Conservation (phyloP, 2,797 vertebrate genomes). For the Microctenopoma steveboyesi region DNA sequence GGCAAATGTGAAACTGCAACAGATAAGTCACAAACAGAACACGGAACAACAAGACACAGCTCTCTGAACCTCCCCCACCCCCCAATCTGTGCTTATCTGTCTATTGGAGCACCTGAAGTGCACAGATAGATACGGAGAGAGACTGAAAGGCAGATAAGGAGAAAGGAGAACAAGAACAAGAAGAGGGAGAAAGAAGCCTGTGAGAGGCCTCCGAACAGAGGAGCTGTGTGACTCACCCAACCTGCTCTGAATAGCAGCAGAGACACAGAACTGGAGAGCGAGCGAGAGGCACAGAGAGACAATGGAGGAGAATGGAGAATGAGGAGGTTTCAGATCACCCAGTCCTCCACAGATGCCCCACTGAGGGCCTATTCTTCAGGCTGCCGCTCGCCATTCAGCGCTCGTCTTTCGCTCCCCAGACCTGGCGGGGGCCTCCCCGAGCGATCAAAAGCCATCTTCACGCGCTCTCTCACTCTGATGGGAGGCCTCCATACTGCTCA, state of each 20-base stretch:
- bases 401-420: conserved; percentile 53
- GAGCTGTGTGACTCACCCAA: conserved; percentile 62
- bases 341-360: conserved; percentile 60
- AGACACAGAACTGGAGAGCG: conserved; percentile 50
- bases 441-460: conserved; percentile 59
- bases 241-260: conserved; percentile 64
- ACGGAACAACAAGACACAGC: conserved; percentile 44
- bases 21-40: conserved; percentile 71
- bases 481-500: conserved; percentile 38
- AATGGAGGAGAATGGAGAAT: conserved; percentile 37
- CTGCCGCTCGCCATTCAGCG: conserved; percentile 58
- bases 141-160: conserved; percentile 49
- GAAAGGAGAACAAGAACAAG: conserved; percentile 42
- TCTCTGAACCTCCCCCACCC: conserved; percentile 30
- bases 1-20: conserved; percentile 71
- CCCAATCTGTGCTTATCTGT: conserved; percentile 58
- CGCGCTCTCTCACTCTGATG: conserved; percentile 22
- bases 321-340: conserved; percentile 63
- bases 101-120: conserved; percentile 47
- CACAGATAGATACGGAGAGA: conserved; percentile 58
- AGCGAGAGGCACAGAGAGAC: conserved; percentile 51
- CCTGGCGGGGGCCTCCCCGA: conserved; percentile 35
- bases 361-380: conserved; percentile 65
- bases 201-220: conserved; percentile 47
- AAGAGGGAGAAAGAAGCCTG: conserved; percentile 22